Evolutionary conservation across 2,797 vertebrate species (phyloP).

Genomic region (Pristis pectinata): DNA sequence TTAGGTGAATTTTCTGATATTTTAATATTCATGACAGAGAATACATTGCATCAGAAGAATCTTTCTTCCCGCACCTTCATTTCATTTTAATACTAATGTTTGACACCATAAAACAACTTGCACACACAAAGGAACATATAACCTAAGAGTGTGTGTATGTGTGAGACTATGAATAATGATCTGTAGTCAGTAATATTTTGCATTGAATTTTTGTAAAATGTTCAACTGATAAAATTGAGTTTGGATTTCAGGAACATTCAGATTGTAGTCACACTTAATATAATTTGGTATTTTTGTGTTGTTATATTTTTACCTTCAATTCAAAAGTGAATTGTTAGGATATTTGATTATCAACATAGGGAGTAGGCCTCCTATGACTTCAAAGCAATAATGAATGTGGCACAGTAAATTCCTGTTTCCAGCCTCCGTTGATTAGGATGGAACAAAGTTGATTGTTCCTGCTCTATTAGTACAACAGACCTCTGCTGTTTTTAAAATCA

Average conservation of each 20-base stretch:
- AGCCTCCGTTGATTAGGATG: neutral
- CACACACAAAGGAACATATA: neutral
- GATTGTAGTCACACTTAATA: neutral
- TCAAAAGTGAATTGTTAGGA: neutral
- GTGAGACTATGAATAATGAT: neutral
- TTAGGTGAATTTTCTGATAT: slow-evolving; percentile 1
- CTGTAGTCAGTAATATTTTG: slow-evolving; percentile 11
- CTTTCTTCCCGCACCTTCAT: neutral
- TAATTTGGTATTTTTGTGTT: neutral
- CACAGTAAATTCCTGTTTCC: neutral
- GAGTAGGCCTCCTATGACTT: neutral
- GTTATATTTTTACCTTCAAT: neutral
- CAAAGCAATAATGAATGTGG: slow-evolving; percentile 27
- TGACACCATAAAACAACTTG: neutral
- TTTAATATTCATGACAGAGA: neutral
- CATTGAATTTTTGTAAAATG: slow-evolving; percentile 30
- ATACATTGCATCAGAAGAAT: neutral
- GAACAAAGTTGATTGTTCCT: slow-evolving; percentile 2
- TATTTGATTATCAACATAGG: slow-evolving; percentile 11
- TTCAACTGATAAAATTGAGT: slow-evolving; percentile 24
- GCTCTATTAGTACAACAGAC: neutral
- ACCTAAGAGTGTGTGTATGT: neutral
- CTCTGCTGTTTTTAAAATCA: neutral
- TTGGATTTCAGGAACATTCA: slow-evolving; percentile 32
- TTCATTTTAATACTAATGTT: too few species aligned